Evolutionary conservation across 1,140 invertebrate species (phyloP), one percentile per base, ranked within the genome.

Genomic region (Grapholita molesta): DNA sequence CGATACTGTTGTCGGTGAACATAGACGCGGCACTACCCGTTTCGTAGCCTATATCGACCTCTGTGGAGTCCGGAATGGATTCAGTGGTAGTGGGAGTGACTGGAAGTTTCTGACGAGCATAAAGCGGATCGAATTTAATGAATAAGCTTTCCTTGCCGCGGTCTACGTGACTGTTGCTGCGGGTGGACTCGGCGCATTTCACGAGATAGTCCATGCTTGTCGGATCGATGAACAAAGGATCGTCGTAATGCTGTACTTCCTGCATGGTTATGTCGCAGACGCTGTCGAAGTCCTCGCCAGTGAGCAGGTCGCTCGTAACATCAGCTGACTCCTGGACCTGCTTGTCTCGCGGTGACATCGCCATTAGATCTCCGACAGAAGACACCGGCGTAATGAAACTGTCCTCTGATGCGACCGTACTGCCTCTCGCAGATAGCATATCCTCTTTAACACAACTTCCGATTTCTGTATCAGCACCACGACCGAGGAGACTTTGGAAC

Each of bases 41-140:
- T 76, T 91, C 89, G 73, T 91, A 91, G 1, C 89, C 89, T 25
- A 84, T 70, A 70, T 91, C 89, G 75, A 67, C 75, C 42, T 90
- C 88, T 8, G 70, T 74, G 2, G 78, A 81, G 64, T 85, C 79
- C n/a, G 73, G 57, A 48, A 35, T 65, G 30, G 77, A 73, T 38
- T 76, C 71, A 69, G 71, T 83, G 21, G 32, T 72, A 67, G 70
- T 83, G 21, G 32, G 73, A 67, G 70, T 74, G 18, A 25, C 38
- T 66, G 75, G 71, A 68, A 76, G 67, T 67, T 78, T 79, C 64
- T 91, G 85, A 32, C 77, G 78, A n/a, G 87, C 83, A 78, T 94
- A 91, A 32, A 94, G 73, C 12, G 94, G 94, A 82, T 95, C 94
- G 75, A 94, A 95, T 72, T 94, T 94, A 21, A 94, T 86, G 78